Conservation (phyloP, 2,888 invertebrate species). For the Hymenopus coronatus region DNA sequence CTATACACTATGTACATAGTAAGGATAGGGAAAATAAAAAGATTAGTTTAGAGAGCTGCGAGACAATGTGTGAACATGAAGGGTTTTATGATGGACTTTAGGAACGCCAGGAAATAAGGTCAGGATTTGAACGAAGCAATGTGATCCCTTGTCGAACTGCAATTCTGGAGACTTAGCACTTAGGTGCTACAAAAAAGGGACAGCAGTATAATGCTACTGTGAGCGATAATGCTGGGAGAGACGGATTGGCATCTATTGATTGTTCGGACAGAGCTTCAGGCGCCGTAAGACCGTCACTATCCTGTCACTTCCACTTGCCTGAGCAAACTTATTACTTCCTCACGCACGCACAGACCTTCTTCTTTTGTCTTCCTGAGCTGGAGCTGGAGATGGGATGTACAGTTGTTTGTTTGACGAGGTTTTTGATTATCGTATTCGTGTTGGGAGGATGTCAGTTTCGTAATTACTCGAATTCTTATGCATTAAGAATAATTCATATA, state of each 20-base stretch:
- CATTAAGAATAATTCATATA: too few species aligned
- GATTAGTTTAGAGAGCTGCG: too few species aligned
- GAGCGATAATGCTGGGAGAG: not conserved
- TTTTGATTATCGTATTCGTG: not conserved
- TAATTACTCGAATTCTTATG: too few species aligned
- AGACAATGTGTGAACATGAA: too few species aligned
- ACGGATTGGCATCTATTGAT: constrained; percentile 7
- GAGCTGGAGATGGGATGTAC: not conserved
- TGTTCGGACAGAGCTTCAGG: not conserved
- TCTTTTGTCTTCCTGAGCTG: not conserved
- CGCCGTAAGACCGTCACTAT: not conserved
- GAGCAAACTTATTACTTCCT: constrained; percentile 4
- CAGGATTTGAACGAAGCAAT: not conserved
- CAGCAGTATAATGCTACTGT: not conserved
- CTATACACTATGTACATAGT: too few species aligned
- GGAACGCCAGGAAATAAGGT: not conserved
- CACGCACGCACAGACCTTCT: not conserved
- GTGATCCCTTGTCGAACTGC: not conserved
- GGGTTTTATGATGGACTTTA: too few species aligned
- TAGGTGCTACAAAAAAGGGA: not conserved
- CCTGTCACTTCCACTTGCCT: constrained; percentile 4
- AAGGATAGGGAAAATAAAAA: too few species aligned
- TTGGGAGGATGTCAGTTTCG: too few species aligned
- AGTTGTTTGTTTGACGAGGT: not conserved
- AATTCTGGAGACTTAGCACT: not conserved